Evolutionary conservation across 1,140 invertebrate genomes (phyloP), one percentile per base, ranked within the genome.

Genomic region (Diorhabda sublineata): DNA sequence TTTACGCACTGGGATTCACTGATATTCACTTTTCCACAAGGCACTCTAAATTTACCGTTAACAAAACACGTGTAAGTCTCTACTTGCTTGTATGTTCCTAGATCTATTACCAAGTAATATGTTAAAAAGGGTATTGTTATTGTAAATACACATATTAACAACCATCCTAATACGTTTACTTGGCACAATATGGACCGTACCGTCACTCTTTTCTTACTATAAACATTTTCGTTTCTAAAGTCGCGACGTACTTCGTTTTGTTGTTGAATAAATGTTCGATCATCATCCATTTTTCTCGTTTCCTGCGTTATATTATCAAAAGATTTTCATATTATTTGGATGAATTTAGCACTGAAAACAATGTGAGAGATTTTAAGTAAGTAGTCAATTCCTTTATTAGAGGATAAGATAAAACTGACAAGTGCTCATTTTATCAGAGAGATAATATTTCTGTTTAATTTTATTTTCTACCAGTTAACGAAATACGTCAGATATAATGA

Each of bases 11-110:
- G 67, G 6, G 60, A 60, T 47, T 59, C 41, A 5, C 42, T 71
- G 45, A 76, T 71, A 45, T 74, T 71, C 0, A 61, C 45, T 58
- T 64, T 66, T 56, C 78, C 78, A 71, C 78, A 79, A 7, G 65
- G 45, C 11, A 79, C 68, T 67, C 75, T 69, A 58, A 73, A 79
- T 42, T 47, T 72, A 45, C 64, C 56, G 5, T 71, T 45, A 7
- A 78, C 70, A 2, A 73, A 47, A 64, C 77, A 78, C 5, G 69
- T 72, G 41, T 73, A 69, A 6, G n/a, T 8, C 3, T 67, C 58
- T 9, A 71, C 52, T 3, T 41, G 6, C 3, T 26, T 42, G 42
- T 52, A 57, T 3, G 59, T 62, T 52, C 44, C 66, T 52, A 63
- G 59, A 68, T 75, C 65, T 5, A 73, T 57, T 5, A 73, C 41